These are phyloP conservation scores for Orbicella faveolata DNA, from an alignment of 64 coral and sea anemone species.

Conservation along the genomic window DNA sequence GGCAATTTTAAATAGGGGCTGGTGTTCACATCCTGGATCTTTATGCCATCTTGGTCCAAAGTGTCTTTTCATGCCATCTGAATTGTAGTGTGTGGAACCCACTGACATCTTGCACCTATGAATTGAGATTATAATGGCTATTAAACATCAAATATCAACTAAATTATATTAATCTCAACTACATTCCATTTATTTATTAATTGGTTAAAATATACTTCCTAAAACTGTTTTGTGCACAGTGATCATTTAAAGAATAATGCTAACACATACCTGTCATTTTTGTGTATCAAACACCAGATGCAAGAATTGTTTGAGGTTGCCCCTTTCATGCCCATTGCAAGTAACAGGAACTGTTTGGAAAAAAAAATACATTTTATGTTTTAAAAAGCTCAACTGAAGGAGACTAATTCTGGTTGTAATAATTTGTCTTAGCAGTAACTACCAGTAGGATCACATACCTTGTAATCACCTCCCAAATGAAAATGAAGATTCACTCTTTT, in stretches of 20 bases:
- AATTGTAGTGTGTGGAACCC: neutral
- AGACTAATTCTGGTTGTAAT: too few relatives aligned
- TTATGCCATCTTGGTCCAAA: conserved; percentile 37
- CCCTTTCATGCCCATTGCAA: conserved; percentile 20
- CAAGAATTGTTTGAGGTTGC: neutral
- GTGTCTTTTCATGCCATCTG: neutral
- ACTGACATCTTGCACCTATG: too few relatives aligned
- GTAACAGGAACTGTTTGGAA: neutral
- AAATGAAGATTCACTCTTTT: neutral
- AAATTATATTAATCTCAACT: too few relatives aligned
- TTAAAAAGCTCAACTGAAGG: too few relatives aligned
- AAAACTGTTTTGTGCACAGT: too few relatives aligned
- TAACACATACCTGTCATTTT: neutral
- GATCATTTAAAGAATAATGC: neutral
- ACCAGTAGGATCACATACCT: neutral
- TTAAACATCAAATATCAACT: too few relatives aligned
- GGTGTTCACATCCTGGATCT: conserved; percentile 19
- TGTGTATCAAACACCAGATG: conserved; percentile 11
- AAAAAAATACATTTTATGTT: neutral
- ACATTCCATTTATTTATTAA: too few relatives aligned
- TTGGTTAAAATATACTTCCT: too few relatives aligned
- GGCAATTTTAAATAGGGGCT: conserved; percentile 40
- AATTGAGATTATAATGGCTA: too few relatives aligned
- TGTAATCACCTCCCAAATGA: conserved; percentile 2
- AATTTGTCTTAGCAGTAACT: too few relatives aligned